Evolutionary conservation across 2,113 vertebrate genomes (phyloP), one percentile per base, ranked within the genome.

Genomic region (Poicephalus meyeri): DNA sequence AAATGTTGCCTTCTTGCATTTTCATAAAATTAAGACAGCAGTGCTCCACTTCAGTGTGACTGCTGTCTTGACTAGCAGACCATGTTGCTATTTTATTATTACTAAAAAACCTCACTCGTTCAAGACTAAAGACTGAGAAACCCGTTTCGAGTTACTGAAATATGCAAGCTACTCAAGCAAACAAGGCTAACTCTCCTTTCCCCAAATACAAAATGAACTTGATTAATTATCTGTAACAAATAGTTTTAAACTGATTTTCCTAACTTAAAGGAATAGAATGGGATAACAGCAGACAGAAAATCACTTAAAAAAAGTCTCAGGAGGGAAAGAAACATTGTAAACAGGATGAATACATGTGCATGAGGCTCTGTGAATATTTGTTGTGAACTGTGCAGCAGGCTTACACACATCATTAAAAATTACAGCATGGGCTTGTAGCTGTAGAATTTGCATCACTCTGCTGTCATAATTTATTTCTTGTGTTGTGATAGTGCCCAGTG

Each of bases 381-480:
- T 61, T 88, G 69, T 55, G 41, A 91, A 46, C 56, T 42, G 7
- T 46, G 53, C 49, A 85, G 56, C 24, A 92, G 60, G 11, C 49
- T 82, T n/a, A 35, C 28, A 55, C 23, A 35, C 28, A 61, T 89
- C 26, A 61, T 89, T 93, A 81, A 82, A 91, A 92, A 89, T 70
- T 89, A 77, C 53, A 88, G 13, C 47, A 70, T 28, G 77, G 66
- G 17, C 44, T 85, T 86, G 44, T 65, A 93, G 50, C 76, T 76
- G 37, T 73, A 65, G 49, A 92, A 94, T 89, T 95, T 91, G 53
- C 58, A 65, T 87, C 68, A 29, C 31, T 85, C 39, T 94, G 58
- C 63, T 81, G 17, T 42, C 88, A 78, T 53, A 86, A 93, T 95
- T 95, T 91, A 88, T 89, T 89, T 82, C 64, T 93, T 79, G 24